These are phyloP conservation scores for Hydraecia micacea DNA, from an alignment of 2,888 invertebrate species.

Conservation along the genomic window DNA sequence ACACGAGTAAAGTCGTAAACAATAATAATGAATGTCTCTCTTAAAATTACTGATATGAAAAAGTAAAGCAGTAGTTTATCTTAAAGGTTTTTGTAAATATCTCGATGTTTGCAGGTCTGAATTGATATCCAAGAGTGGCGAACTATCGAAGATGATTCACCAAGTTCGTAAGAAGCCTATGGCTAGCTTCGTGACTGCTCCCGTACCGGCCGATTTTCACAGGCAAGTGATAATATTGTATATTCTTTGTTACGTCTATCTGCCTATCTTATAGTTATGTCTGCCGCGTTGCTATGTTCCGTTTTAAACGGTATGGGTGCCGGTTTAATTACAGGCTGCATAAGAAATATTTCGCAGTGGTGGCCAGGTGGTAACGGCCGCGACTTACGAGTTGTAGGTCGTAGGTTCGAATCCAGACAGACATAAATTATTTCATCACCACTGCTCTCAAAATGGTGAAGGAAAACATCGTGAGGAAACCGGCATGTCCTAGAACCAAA, in stretches of 20 bases:
- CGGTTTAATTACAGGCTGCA: not conserved
- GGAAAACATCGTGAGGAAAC: too few relatives aligned
- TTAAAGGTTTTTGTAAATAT: not conserved
- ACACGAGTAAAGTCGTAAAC: not conserved
- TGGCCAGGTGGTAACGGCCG: too few relatives aligned
- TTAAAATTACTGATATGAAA: not conserved
- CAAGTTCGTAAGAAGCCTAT: conserved; percentile 96
- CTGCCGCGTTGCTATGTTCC: not conserved
- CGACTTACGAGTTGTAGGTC: too few relatives aligned
- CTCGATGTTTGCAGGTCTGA: conserved; percentile 91
- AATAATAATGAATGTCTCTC: conserved; percentile 2
- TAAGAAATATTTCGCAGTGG: too few relatives aligned
- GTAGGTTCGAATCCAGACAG: too few relatives aligned
- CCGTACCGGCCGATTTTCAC: conserved; percentile 97
- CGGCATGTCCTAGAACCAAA: too few relatives aligned
- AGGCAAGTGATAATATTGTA: conserved; percentile 89
- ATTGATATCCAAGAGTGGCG: conserved; percentile 94
- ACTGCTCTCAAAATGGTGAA: too few relatives aligned
- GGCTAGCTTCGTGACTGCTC: conserved; percentile 96
- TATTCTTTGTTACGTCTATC: not conserved
- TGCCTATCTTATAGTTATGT: too few relatives aligned
- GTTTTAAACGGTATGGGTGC: not conserved
- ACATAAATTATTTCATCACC: too few relatives aligned
- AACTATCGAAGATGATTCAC: conserved; percentile 95
- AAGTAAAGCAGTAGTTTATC: not conserved